Conservation (phyloP, 2,797 vertebrate species). For the Sardinella longiceps region DNA sequence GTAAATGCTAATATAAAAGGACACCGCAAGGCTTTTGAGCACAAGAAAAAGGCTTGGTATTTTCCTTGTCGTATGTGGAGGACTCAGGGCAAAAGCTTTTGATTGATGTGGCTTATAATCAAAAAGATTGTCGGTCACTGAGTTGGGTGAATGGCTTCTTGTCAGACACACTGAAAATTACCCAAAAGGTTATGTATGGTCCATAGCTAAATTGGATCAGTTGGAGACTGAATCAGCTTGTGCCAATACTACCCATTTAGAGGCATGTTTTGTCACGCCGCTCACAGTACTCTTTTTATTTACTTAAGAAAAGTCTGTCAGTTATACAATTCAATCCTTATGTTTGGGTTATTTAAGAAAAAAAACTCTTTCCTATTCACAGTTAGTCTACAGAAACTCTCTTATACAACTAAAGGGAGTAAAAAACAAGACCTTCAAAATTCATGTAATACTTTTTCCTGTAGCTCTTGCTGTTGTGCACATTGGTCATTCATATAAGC, state of each 20-base stretch:
- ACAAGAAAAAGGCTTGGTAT: neutral
- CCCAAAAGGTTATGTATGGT: slow-evolving; percentile 25
- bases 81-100: neutral
- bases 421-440: neutral
- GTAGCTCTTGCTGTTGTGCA: neutral
- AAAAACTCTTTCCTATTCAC: neutral
- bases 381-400: neutral
- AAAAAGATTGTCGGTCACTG: slow-evolving; percentile 22
- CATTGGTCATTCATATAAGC: neutral
- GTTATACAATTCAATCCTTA: neutral
- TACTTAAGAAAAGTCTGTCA: neutral
- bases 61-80: slow-evolving; percentile 9
- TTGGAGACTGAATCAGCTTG: neutral
- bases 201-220: slow-evolving; percentile 5
- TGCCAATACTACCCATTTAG: neutral
- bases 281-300: neutral
- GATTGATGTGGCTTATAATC: slow-evolving; percentile 19
- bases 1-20: neutral
- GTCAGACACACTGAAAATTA: slow-evolving; percentile 11
- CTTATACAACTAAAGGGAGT: neutral
- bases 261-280: neutral
- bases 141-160: slow-evolving; percentile 13
- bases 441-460: neutral
- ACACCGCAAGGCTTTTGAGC: neutral
- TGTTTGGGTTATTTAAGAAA: neutral